Conservation (phyloP, 2,888 invertebrate genomes). For the Caenorhabditis zanzibari region DNA sequence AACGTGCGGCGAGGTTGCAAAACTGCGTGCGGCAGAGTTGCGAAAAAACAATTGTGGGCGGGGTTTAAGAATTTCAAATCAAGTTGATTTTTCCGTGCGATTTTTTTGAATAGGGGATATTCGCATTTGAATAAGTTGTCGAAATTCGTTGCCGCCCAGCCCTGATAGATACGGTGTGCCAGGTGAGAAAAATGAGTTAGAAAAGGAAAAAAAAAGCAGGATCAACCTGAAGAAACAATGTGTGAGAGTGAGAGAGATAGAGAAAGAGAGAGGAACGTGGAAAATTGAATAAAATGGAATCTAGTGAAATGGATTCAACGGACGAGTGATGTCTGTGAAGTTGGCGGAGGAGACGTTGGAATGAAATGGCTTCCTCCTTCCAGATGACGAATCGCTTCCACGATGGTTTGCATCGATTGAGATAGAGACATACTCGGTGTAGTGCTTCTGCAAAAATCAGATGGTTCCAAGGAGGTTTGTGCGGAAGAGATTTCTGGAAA, state of each 20-base stretch:
- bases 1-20: no score
- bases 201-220: slow-evolving; percentile 21
- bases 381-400: slow-evolving; percentile 97
- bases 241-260: slow-evolving; percentile 11
- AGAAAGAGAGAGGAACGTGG: neutral
- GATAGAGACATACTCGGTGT: slow-evolving; percentile 60
- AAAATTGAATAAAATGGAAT: slow-evolving; percentile 16
- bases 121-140: no score
- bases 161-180: slow-evolving; percentile 19
- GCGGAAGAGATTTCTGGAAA: slow-evolving; percentile 6
- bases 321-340: slow-evolving; percentile 74
- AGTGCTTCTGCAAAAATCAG: slow-evolving; percentile 50
- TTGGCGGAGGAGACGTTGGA: slow-evolving; percentile 69
- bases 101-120: no score
- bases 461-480: slow-evolving; percentile 6
- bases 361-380: slow-evolving; percentile 87
- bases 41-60: no score
- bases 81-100: no score
- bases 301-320: slow-evolving; percentile 53
- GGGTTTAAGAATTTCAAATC: no score
- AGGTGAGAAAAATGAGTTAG: slow-evolving; percentile 13
- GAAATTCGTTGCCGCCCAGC: no score
- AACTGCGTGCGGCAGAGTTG: no score
- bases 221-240: slow-evolving; percentile 15
- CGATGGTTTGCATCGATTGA: slow-evolving; percentile 92